Conservation (phyloP, 2,888 invertebrate genomes). For the Microdon myrmicae region DNA sequence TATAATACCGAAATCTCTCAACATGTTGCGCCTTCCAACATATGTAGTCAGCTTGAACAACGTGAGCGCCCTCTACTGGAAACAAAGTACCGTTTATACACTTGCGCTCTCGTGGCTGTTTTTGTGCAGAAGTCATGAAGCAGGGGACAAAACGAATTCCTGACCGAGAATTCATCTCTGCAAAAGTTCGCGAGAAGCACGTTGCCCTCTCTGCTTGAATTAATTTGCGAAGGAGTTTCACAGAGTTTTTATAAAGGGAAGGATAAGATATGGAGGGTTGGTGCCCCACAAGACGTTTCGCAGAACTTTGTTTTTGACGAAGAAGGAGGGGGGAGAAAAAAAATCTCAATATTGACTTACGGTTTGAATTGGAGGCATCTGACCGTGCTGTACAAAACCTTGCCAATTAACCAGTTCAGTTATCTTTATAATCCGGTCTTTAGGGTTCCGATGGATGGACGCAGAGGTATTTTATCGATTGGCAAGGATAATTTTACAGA, state of each 20-base stretch:
- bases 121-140: slow-evolving; percentile 23
- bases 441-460: slow-evolving; percentile 1
- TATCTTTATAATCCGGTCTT: slow-evolving; percentile 27
- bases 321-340: slow-evolving; percentile 1
- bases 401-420: slow-evolving; percentile 39
- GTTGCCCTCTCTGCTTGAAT: slow-evolving; percentile 41
- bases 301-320: background rate
- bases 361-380: slow-evolving; percentile 40
- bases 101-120: slow-evolving; percentile 18
- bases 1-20: too few relatives aligned
- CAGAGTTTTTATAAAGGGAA: too few relatives aligned
- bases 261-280: too few relatives aligned
- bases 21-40: too few relatives aligned
- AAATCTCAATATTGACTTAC: slow-evolving; percentile 46
- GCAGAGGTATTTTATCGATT: slow-evolving; percentile 27
- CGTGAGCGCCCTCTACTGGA: slow-evolving; percentile 29
- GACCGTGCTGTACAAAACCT: slow-evolving; percentile 35
- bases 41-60: slow-evolving; percentile 11
- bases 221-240: slow-evolving; percentile 27
- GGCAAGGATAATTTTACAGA: too few relatives aligned
- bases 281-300: slow-evolving; percentile 5
- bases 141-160: slow-evolving; percentile 6
- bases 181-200: slow-evolving; percentile 32
- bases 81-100: slow-evolving; percentile 1
- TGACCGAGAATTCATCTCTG: slow-evolving; percentile 26